phyloP scores from a whole-genome alignment of 2,113 vertebrate genomes.

The Notechis scutatus region DNA sequence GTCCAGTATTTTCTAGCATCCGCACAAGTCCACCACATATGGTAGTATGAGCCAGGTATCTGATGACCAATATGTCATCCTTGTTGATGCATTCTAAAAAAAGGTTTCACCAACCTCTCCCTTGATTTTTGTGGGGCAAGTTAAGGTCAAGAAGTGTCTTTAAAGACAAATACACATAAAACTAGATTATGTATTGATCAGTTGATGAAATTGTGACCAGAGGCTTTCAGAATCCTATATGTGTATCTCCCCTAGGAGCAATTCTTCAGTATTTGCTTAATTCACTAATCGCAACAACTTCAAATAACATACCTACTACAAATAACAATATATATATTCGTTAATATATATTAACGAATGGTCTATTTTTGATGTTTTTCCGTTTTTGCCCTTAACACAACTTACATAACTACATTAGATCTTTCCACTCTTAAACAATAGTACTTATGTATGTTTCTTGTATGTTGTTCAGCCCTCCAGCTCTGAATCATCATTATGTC shows the following conservation, averaged over 20 bases:
- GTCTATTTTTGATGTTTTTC: background rate
- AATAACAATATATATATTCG: background rate
- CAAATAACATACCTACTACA: background rate
- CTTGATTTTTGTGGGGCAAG: background rate
- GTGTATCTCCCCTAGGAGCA: background rate
- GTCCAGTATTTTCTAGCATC: too few relatives aligned
- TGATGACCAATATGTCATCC: background rate
- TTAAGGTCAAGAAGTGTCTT: background rate
- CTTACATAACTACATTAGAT: constrained; percentile 12
- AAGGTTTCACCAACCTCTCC: background rate
- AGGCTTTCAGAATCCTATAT: background rate
- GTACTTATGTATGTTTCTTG: background rate
- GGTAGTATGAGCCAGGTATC: too few relatives aligned
- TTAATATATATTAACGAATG: background rate
- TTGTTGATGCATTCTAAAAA: background rate
- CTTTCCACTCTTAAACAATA: background rate
- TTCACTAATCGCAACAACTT: background rate
- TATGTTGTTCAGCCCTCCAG: background rate
- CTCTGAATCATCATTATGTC: background rate
- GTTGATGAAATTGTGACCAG: background rate
- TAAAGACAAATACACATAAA: background rate
- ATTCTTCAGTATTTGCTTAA: background rate
- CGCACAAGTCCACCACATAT: too few relatives aligned
- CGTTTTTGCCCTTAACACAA: background rate
- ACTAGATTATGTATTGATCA: background rate